Percentiles rank a stretch among this genome's conserved stretches.
phyloP scores from a whole-genome alignment of 2,113 vertebrate genomes.

The Cariama cristata region DNA sequence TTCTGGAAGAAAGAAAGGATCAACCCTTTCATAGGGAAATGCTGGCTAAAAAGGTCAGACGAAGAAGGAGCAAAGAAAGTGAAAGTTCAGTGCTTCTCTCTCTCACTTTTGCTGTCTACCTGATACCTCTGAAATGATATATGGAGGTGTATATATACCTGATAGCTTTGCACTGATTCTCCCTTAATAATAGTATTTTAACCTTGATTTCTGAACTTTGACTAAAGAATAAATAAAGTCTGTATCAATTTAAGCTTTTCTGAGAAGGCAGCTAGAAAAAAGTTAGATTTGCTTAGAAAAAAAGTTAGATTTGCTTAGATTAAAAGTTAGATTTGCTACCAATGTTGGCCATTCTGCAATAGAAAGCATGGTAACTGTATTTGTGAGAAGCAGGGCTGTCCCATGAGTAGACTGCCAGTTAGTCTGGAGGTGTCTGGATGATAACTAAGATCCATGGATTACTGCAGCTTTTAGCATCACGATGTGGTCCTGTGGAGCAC shows the following conservation, averaged over 20 bases:
- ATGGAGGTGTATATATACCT: background rate
- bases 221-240: background rate
- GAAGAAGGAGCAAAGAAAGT: background rate
- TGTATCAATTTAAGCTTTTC: background rate
- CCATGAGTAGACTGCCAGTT: accelerated
- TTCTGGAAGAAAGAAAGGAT: background rate
- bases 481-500: accelerated
- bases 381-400: background rate
- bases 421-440: background rate
- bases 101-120: background rate
- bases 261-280: background rate
- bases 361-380: background rate
- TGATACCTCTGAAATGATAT: background rate
- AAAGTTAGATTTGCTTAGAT: background rate
- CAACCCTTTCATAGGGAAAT: background rate
- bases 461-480: background rate
- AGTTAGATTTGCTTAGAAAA: background rate
- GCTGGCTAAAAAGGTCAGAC: background rate
- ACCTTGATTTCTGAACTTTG: background rate
- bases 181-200: background rate
- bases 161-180: background rate
- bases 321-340: background rate
- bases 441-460: background rate
- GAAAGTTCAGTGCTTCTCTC: background rate
- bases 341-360: background rate